Evolutionary conservation across 2,113 vertebrate genomes (phyloP), one percentile per base, ranked within the genome.

Genomic region (Mormyrus lacerda): DNA sequence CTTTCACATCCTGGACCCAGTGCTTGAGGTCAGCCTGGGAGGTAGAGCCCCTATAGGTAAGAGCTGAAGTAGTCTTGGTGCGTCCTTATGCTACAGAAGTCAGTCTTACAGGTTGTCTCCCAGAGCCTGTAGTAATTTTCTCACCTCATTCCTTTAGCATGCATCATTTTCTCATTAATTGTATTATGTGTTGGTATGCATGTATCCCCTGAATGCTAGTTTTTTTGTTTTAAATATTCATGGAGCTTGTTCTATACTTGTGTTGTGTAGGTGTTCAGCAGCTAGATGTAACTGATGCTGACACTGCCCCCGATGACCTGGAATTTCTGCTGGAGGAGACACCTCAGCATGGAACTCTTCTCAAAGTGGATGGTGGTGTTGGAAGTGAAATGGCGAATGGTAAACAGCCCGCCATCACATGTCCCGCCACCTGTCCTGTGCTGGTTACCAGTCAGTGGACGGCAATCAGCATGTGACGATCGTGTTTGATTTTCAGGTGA

Each of bases 241-340:
- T n/a, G 21, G 79, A 47, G 19, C 79, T 84, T 69, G 53, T 11
- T 61, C 53, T 11, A 1, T 76, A 6, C 48, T 87, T 31, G 69
- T 91, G 85, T 17, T 19, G 61, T 88, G 3, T 88, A 96, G 96
- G 96, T 9, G 98, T 96, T 42, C 95, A 97, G 90, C 96, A 97
- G 92, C 47, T 99, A 91, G 94, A 94, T 0, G 95, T 96, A 5
- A 96, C 95, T 0, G 97, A 98, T 47, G 91, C 93, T 0, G 96
- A 97, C 88, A 97, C 96, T 2, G 90, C 94, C 48, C 96, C 97
- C 0, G 96, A 98, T 82, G 97, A 97, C 4, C 95, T 99, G 91
- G 95, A 96, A 94, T 99, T 99, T 87, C 97, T 99, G 94, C 94
- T 99, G 91, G 96, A 96, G 87, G 96, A 96, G n/a, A 94, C 96